Evolutionary conservation across 2,113 vertebrate genomes (phyloP), one percentile per base, ranked within the genome.

Genomic region (Uria lomvia): DNA sequence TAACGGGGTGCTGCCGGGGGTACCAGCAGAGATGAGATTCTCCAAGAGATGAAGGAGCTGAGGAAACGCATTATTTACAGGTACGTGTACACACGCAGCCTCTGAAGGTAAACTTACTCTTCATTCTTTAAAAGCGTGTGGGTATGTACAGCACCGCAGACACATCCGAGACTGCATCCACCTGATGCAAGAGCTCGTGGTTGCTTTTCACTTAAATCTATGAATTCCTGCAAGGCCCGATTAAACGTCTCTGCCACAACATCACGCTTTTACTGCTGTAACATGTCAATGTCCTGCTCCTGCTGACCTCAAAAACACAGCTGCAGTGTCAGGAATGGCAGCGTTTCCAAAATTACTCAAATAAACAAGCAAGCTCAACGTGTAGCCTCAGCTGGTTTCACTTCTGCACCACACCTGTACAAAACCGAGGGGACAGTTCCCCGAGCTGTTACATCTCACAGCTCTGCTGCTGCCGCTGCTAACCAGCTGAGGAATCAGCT

Each of bases 351-450:
- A 95, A 73, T 80, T 66, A 73, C 71, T 81, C 91, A 83, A 82
- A 92, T 80, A 89, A 93, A 47, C 43, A 84, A 75, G 87, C 34
- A 95, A 90, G 43, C 15, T 72, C 82, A 91, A 77, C 24, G 13
- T 58, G 77, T 90, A 62, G 66, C 86, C n/a, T 94, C 75, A 93
- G 92, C 90, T 91, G 65, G 84, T 97, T 96, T 96, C 68, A 84
- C 86, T 96, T 90, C 92, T 90, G 67, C 90, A 88, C 38, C 75
- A 91, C 94, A 95, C 96, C 95, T 96, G 92, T 88, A 74, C 47
- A 65, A 90, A 96, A 94, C 75, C 85, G n/a, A 80, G 65, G 75
- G 59, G 67, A 86, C 79, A 92, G 90, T 80, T 92, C 95, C 79
- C 71, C 0, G 4, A 94, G 90, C 86, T 91, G 82, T 82, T 84